Evolutionary conservation across 2,888 invertebrate genomes (phyloP).

Genomic region (Augiades crinisus): DNA sequence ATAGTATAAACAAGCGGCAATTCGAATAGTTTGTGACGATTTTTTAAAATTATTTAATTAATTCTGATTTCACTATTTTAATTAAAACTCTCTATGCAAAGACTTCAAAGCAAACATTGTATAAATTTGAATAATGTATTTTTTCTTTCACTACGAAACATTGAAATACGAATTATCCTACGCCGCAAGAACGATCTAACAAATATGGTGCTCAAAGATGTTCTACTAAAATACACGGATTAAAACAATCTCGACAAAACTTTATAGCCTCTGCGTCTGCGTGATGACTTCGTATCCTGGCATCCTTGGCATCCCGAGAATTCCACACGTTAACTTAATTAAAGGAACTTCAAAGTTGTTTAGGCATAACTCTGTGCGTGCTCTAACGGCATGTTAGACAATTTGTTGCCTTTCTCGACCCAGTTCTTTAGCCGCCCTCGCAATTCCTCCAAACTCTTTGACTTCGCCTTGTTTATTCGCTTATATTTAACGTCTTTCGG

Average conservation of each 20-base stretch:
- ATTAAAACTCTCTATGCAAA: constrained; percentile 13
- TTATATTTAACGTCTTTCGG: constrained; percentile 96
- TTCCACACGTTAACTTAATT: constrained; percentile 27
- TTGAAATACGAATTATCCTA: too few relatives aligned
- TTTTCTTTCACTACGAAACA: too few relatives aligned
- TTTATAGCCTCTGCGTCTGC: constrained; percentile 10
- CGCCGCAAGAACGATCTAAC: too few relatives aligned
- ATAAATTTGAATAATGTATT: too few relatives aligned
- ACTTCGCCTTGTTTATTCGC: constrained; percentile 94
- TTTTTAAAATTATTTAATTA: too few relatives aligned
- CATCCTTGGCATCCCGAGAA: constrained; percentile 12
- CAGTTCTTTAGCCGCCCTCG: constrained; percentile 91
- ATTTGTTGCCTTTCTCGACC: constrained; percentile 89
- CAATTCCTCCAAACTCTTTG: constrained; percentile 92
- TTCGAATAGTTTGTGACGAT: neutral
- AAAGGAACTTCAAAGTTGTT: constrained; percentile 40
- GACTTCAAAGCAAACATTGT: constrained; percentile 8
- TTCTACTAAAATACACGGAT: neutral
- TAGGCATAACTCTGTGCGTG: constrained; percentile 84
- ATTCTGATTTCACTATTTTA: too few relatives aligned
- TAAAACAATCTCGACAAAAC: neutral
- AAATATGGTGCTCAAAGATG: constrained; percentile 10
- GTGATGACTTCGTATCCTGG: too few relatives aligned
- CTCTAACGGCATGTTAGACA: constrained; percentile 85
- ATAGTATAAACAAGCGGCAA: constrained; percentile 9